Base-by-base conservation (phyloP, 2,797 vertebrate genomes). In the Oryzias dopingdopingensis region DNA sequence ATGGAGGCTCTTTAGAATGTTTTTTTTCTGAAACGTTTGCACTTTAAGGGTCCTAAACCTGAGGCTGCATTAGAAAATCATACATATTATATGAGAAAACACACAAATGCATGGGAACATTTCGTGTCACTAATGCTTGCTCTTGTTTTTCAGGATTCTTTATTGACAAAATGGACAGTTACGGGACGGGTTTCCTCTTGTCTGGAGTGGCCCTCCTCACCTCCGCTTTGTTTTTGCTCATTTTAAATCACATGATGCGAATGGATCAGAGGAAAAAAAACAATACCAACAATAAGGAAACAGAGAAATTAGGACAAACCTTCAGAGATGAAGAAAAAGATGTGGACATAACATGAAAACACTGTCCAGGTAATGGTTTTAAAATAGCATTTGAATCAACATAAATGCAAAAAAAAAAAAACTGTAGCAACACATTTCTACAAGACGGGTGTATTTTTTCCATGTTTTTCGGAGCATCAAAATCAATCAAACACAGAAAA, bases 151-250 rank as follows among this genome's bases (percentile, higher is more conserved):
- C 42, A 90, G 89, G 86, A 26, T 68, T 81, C 67, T 86, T 90
- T 61, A 88, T 88, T 26, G 88, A 90, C 78, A 79, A 80, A 67
- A 88, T 83, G 87, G 73, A 49, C n/a, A 77, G 84, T 56, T 88
- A 89, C 1, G 73, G 82, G 14, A 69, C 58, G 0, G 79, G 80
- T 10, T 90, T 90, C 64, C 52, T 88, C 42, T 83, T 81, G 86
- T 77, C 87, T 0, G 89, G 81, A 4, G 79, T 79, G 56, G 65
- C 86, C 56, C 71, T 89, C 64, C 69, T 88, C 2, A 14, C 85
- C 24, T 88, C 86, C 1, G 76, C 81, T 23, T 22, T 86, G 53
- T 91, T 89, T 80, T 77, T 89, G 60, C 77, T 90, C 24, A 59
- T 87, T 52, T 77, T 89, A 59, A 42, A 59, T 49, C 82, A 85